Conservation (phyloP, 2,113 vertebrate genomes). For the Myotis lucifugus region DNA sequence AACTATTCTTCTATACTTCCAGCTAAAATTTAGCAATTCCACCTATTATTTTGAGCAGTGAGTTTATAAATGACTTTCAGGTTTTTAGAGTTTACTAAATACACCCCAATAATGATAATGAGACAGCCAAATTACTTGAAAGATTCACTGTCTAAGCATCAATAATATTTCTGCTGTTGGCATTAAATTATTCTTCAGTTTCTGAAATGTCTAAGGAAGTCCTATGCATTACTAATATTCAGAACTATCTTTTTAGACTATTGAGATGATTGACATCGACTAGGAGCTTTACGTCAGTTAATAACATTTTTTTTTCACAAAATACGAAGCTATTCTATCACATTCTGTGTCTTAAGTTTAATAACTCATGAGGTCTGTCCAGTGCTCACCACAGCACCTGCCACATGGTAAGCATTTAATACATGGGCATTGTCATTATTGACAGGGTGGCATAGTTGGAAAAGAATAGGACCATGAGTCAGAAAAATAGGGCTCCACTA, state of each 20-base stretch:
- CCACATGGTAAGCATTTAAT: neutral
- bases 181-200: constrained; percentile 44
- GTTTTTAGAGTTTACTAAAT: constrained; percentile 47
- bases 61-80: constrained; percentile 26
- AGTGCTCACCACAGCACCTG: neutral
- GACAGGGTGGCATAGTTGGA: neutral
- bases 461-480: neutral
- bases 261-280: constrained; percentile 22
- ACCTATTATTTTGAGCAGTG: neutral
- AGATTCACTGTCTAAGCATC: constrained; percentile 29
- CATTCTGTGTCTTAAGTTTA: neutral
- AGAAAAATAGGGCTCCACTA: neutral
- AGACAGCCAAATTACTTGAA: neutral
- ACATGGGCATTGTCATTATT: neutral
- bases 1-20: constrained; percentile 32
- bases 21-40: constrained; percentile 24
- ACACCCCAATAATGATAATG: neutral
- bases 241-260: constrained; percentile 43
- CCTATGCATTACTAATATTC: constrained; percentile 28
- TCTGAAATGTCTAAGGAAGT: constrained; percentile 58
- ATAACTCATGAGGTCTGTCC: too few relatives aligned
- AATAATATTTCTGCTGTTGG: constrained; percentile 32
- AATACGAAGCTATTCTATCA: constrained; percentile 30
- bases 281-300: neutral
- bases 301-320: constrained; percentile 31